Percentiles rank a stretch among this genome's conserved stretches.
Conservation (phyloP, 1,140 invertebrate species). For the Papilio glaucus region DNA sequence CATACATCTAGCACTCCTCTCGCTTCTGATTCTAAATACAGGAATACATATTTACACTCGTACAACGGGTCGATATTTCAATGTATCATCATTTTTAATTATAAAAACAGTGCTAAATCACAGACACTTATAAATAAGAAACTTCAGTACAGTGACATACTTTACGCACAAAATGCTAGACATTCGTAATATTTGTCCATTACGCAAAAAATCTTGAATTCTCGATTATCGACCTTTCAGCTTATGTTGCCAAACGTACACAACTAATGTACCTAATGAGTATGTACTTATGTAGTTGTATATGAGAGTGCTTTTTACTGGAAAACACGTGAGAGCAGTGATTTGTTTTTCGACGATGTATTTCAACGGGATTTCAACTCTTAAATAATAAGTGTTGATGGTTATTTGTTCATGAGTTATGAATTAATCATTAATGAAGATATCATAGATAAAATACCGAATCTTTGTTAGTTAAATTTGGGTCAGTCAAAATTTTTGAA, state of each 20-base stretch:
- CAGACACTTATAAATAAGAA: slow-evolving; percentile 1
- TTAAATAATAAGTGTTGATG: too few relatives aligned
- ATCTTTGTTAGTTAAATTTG: too few relatives aligned
- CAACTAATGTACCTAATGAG: not conserved
- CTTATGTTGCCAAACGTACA: not conserved
- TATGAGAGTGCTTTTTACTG: not conserved
- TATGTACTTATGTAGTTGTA: not conserved
- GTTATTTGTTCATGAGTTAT: too few relatives aligned
- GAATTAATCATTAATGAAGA: too few relatives aligned
- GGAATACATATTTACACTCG: not conserved
- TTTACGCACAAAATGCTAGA: not conserved
- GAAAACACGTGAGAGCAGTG: not conserved
- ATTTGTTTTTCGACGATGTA: too few relatives aligned
- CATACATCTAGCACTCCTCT: not conserved
- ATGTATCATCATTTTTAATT: not conserved
- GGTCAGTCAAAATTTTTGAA: too few relatives aligned
- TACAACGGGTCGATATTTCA: not conserved
- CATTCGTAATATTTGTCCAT: slow-evolving; percentile 9
- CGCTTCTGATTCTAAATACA: not conserved
- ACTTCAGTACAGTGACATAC: not conserved
- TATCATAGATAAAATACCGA: too few relatives aligned
- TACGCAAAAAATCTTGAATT: slow-evolving; percentile 8
- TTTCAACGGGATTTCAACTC: too few relatives aligned
- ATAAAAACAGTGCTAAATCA: not conserved
- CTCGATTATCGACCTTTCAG: not conserved